phyloP scores from a whole-genome alignment of 2,113 vertebrate genomes.

The Ancistrus triradiatus region DNA sequence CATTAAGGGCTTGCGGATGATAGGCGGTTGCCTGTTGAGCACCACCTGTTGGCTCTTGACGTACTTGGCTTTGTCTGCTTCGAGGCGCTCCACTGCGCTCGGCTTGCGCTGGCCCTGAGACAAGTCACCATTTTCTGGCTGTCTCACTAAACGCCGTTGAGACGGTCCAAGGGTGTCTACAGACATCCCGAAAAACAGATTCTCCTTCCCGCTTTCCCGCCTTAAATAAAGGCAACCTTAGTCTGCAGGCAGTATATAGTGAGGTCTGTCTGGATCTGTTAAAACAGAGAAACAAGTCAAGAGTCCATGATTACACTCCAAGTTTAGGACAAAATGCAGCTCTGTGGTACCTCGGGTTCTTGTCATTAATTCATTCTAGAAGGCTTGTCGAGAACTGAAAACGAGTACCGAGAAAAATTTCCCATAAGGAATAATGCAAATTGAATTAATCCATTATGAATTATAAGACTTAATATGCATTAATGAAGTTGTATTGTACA shows the following conservation, averaged over 20 bases:
- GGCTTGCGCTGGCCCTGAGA: slow-evolving; percentile 63
- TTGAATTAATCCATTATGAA: too few species aligned
- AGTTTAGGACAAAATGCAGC: too few species aligned
- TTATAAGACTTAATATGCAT: too few species aligned
- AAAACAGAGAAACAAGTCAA: too few species aligned
- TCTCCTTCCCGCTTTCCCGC: background rate
- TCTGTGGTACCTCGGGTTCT: too few species aligned
- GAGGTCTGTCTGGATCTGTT: too few species aligned
- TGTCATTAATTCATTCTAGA: too few species aligned
- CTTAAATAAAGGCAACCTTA: background rate
- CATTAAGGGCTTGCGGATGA: slow-evolving; percentile 61
- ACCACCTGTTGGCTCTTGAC: slow-evolving; percentile 84
- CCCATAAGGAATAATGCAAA: too few species aligned
- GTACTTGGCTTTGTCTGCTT: slow-evolving; percentile 89
- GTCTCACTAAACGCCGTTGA: slow-evolving; percentile 40
- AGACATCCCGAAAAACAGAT: slow-evolving; percentile 55
- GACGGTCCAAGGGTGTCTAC: slow-evolving; percentile 54
- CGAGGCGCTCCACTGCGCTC: slow-evolving; percentile 83
- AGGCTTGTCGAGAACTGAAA: too few species aligned
- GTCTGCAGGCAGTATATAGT: background rate
- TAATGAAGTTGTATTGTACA: too few species aligned
- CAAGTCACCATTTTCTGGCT: slow-evolving; percentile 60
- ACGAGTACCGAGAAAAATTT: too few species aligned
- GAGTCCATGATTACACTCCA: too few species aligned
- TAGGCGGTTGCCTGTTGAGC: slow-evolving; percentile 73